Conservation (phyloP, 1,140 invertebrate genomes). For the Drosophila hydei region DNA sequence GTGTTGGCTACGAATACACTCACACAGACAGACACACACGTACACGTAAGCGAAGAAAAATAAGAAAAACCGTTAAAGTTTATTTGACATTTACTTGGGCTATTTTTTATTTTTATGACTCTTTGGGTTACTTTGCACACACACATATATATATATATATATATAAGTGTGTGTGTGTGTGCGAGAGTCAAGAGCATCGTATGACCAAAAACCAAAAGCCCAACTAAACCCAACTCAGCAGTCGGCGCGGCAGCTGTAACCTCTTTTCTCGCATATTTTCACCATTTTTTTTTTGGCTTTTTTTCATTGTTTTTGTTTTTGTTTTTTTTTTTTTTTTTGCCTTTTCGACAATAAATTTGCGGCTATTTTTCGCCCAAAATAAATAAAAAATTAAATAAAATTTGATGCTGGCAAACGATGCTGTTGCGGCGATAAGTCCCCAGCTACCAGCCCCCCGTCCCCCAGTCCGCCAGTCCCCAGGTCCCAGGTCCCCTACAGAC, state of each 20-base stretch:
- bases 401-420: constrained; percentile 20
- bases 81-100: constrained; percentile 83
- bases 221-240: constrained; percentile 12
- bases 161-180: neutral
- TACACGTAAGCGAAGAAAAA: constrained; percentile 30
- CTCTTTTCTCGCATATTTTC: constrained; percentile 29
- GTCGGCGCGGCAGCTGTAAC: constrained; percentile 4
- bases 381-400: constrained; percentile 17
- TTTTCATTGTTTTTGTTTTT: constrained; percentile 13
- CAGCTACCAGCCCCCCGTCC: neutral
- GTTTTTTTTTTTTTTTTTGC: neutral
- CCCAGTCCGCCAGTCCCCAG: neutral
- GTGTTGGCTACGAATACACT: constrained; percentile 10
- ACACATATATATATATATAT: too few relatives aligned
- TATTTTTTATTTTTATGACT: constrained; percentile 83
- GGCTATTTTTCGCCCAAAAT: constrained; percentile 34
- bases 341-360: constrained; percentile 44
- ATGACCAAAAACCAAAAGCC: constrained; percentile 5
- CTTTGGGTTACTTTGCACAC: constrained; percentile 57
- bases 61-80: constrained; percentile 79
- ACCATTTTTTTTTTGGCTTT: constrained; percentile 16
- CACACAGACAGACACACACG: constrained; percentile 10
- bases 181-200: constrained; percentile 13
- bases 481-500: too few relatives aligned
- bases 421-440: constrained; percentile 22